These are phyloP conservation scores for Psilanteris sp. DNA, from an alignment of 1,140 invertebrate genomes.

Conservation along the genomic window DNA sequence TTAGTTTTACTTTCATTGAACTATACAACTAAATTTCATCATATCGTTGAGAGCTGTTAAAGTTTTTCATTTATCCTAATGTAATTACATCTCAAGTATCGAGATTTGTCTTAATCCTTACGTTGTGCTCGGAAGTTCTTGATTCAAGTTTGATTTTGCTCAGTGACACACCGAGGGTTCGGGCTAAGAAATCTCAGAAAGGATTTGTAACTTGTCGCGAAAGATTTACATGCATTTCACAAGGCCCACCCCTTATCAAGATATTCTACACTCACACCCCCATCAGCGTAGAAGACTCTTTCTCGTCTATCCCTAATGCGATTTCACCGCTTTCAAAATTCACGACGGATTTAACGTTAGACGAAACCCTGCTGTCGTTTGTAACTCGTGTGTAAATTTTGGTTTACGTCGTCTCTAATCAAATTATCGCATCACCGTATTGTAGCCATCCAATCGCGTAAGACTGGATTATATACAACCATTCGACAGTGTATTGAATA, in stretches of 20 bases:
- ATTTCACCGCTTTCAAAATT: constrained; percentile 64
- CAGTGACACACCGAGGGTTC: constrained; percentile 12
- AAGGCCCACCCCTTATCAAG: constrained; percentile 51
- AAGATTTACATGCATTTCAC: constrained; percentile 66
- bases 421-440: constrained; percentile 59
- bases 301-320: constrained; percentile 62
- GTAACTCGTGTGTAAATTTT: constrained; percentile 61
- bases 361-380: constrained; percentile 57
- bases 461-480: constrained; percentile 57
- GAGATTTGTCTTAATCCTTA: constrained; percentile 34
- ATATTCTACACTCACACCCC: constrained; percentile 45
- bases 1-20: no score
- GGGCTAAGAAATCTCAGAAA: constrained; percentile 64
- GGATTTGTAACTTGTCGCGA: constrained; percentile 68
- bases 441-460: constrained; percentile 54
- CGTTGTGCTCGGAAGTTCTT: constrained; percentile 13
- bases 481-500: constrained; percentile 54
- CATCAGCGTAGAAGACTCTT: constrained; percentile 40
- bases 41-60: background rate
- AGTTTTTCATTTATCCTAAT: constrained; percentile 19
- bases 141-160: constrained; percentile 54
- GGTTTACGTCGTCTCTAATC: constrained; percentile 53
- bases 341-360: constrained; percentile 63
- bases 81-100: constrained; percentile 35
- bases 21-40: no score